These are phyloP conservation scores for Bactericera cockerelli DNA, from an alignment of 1,140 invertebrate genomes.

Conservation along the genomic window DNA sequence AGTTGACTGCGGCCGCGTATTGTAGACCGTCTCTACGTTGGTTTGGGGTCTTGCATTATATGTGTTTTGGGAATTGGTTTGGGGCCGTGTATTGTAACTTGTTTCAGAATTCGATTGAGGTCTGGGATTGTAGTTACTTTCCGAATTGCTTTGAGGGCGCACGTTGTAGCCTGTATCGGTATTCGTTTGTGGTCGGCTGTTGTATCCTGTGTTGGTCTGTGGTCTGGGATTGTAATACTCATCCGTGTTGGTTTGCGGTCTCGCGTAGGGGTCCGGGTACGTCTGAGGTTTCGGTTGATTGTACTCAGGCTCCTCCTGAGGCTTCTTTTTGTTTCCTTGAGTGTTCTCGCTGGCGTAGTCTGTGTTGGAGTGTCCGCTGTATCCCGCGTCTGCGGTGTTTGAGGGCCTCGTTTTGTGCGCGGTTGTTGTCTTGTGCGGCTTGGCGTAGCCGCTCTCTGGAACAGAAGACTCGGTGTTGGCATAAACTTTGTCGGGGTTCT, in stretches of 20 bases:
- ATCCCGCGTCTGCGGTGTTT: too few relatives aligned
- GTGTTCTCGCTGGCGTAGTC: constrained; percentile 1
- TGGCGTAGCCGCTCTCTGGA: neutral
- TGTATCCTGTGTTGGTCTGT: too few relatives aligned
- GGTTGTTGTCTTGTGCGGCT: neutral
- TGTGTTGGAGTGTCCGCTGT: neutral
- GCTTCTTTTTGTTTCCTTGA: neutral
- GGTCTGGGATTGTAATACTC: too few relatives aligned
- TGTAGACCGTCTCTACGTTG: neutral
- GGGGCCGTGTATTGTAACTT: neutral
- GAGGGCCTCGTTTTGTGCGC: neutral
- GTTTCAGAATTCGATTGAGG: neutral
- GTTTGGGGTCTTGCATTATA: neutral
- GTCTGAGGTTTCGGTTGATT: neutral
- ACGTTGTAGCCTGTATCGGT: neutral
- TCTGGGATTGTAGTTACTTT: neutral
- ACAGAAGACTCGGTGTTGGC: constrained; percentile 8
- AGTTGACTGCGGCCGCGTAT: neutral
- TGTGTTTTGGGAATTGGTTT: neutral
- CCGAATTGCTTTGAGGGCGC: neutral
- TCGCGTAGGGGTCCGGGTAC: neutral
- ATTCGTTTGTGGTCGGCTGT: neutral
- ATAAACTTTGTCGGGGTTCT: constrained; percentile 2
- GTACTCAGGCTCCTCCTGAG: neutral
- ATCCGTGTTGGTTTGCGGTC: too few relatives aligned